Conservation (phyloP, 1,140 invertebrate species). For the Trichonephila inaurata region DNA sequence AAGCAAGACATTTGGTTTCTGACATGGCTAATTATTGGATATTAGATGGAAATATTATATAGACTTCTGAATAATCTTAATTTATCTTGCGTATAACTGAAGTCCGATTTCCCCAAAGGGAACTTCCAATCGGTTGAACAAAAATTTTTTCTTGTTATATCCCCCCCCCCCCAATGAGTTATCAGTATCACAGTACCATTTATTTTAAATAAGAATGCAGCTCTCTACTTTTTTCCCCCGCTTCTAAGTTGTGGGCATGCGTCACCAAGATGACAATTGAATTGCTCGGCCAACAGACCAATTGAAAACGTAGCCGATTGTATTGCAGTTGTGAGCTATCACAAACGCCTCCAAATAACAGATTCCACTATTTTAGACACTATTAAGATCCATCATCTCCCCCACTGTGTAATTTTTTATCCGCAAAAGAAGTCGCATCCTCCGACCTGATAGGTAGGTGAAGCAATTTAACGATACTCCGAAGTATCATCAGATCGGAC, state of each 20-base stretch:
- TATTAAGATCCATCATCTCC: conserved; percentile 41
- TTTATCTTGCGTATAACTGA: too few species aligned
- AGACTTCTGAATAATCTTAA: too few species aligned
- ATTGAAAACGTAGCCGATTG: neutral
- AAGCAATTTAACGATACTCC: conserved; percentile 9
- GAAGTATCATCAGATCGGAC: conserved; percentile 10
- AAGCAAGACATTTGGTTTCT: too few species aligned
- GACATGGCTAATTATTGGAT: too few species aligned
- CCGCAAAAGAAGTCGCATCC: neutral
- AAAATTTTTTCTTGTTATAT: too few species aligned
- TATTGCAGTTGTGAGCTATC: neutral
- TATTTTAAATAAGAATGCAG: too few species aligned
- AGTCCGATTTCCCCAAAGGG: too few species aligned
- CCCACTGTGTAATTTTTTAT: conserved; percentile 22
- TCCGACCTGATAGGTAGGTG: conserved; percentile 5
- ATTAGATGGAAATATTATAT: too few species aligned
- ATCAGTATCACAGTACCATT: too few species aligned
- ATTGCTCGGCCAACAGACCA: neutral
- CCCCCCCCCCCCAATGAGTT: too few species aligned
- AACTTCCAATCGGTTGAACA: too few species aligned
- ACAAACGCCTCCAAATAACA: conserved; percentile 57
- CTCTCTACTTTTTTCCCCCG: neutral
- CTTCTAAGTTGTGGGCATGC: neutral
- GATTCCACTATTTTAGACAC: neutral
- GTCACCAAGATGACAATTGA: neutral